phyloP scores from a whole-genome alignment of 2,113 vertebrate species.

The Vireo altiloquus region DNA sequence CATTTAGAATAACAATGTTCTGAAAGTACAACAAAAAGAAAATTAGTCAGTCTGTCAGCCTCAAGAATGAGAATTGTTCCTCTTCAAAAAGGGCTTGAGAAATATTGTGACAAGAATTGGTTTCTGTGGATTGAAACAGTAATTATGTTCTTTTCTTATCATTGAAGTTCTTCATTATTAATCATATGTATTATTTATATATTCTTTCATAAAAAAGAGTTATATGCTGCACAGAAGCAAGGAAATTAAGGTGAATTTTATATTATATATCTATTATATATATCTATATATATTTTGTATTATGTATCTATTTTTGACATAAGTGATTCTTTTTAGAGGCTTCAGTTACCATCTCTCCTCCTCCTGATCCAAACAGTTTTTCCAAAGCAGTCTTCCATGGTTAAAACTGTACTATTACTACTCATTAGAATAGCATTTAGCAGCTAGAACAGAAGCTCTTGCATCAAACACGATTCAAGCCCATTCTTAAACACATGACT shows the following conservation, averaged over 20 bases:
- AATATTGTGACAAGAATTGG: neutral
- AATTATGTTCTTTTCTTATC: neutral
- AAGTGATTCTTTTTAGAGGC: neutral
- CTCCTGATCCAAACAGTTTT: neutral
- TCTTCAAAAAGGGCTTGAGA: neutral
- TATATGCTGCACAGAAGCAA: fast-evolving
- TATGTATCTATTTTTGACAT: neutral
- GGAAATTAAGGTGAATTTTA: neutral
- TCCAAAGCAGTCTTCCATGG: neutral
- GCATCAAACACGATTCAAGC: neutral
- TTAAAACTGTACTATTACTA: neutral
- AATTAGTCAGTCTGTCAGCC: neutral
- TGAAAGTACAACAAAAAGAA: neutral
- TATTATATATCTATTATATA: neutral
- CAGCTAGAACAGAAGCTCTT: neutral
- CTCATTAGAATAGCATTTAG: neutral
- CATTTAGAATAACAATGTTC: neutral
- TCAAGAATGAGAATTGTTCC: neutral
- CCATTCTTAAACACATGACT: neutral
- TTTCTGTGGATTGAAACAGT: neutral
- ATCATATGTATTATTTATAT: neutral
- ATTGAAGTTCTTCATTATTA: neutral
- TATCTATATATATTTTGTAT: too few species aligned
- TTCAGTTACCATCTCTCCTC: neutral
- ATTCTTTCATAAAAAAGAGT: neutral